Percentiles rank a stretch among this genome's conserved stretches.
Conservation (phyloP, 1,140 invertebrate species). For the Glossosoma conforme region DNA sequence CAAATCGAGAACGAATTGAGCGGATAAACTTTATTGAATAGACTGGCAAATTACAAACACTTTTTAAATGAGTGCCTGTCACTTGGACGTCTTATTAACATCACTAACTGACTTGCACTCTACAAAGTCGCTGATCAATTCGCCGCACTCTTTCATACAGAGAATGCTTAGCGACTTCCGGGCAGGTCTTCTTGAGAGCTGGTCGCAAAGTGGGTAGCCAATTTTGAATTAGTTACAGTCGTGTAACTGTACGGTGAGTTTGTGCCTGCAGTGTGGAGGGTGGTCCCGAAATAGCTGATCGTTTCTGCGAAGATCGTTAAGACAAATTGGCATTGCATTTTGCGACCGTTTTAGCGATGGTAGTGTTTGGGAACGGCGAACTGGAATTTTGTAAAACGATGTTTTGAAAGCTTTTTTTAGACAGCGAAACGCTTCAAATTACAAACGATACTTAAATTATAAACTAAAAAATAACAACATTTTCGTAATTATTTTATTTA, state of each 20-base stretch:
- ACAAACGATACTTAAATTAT: no score
- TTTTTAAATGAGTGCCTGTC: constrained; percentile 14
- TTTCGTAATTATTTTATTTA: no score
- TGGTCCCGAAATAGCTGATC: background rate
- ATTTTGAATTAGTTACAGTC: no score
- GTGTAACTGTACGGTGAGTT: no score
- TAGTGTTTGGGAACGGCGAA: no score
- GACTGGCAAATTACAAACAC: constrained; percentile 8
- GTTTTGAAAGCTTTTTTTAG: no score
- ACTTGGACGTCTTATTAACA: constrained; percentile 18
- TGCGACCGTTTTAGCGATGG: background rate
- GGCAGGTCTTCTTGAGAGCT: background rate
- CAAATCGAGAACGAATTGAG: background rate
- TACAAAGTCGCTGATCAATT: constrained; percentile 1
- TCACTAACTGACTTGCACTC: constrained; percentile 8
- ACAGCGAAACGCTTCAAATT: no score
- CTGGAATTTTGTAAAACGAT: no score
- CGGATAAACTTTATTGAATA: constrained; percentile 16
- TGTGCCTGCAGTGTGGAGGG: no score
- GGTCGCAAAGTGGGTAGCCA: background rate
- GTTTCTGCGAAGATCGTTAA: background rate
- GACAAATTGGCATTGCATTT: background rate
- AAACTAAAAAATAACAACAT: no score
- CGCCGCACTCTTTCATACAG: no score
- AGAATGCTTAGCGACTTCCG: background rate